Evolutionary conservation across 2,797 vertebrate species (phyloP), one percentile per base, ranked within the genome.

Genomic region (Xenentodon cancila): DNA sequence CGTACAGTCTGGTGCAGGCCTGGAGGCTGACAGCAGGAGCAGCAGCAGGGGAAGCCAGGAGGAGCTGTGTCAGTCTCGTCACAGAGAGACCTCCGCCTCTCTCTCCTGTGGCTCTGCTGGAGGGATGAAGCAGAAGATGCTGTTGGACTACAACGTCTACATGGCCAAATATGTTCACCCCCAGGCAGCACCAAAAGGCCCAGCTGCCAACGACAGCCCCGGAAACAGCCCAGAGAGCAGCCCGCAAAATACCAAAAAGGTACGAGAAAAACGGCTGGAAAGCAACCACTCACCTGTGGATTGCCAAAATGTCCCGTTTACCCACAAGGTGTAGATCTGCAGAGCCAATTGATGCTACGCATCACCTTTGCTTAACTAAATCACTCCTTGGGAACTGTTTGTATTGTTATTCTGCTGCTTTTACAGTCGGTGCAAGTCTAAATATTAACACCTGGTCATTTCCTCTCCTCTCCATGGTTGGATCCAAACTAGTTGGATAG

Each of bases 91-190:
- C 40, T 40, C 79, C 18, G 47, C 84, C 12, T 68, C 75, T 45
- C 67, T 59, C 43, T 57, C 76, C 64, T 73, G 53, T 45, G 71
- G 80, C 25, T 61, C 88, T 84, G 49, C 86, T 34, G 89, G 88
- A 61, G 90, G 82, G 0, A 30, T 92, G 48, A 92, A 92, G 72
- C 96, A 96, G 84, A 98, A 96, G 81, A 90, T 95, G 91, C 91
- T 96, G 67, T 85, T 98, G 82, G 97, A 99, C 84, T 99, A 99
- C 77, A 94, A 71, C 0, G 71, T 97, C 81, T 99, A 98, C 74
- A 98, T 99, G 97, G 95, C 96, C 48, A 95, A 96, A 71, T 99
- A 96, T 67, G 80, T 98, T 75, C 95, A 93, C 43, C 90, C 88
- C 1, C 94, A 93, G 46, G 75, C 76, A 1, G 65, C 61, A 0